Base-by-base conservation (phyloP, 2,888 invertebrate genomes). In the Cancer borealis region DNA sequence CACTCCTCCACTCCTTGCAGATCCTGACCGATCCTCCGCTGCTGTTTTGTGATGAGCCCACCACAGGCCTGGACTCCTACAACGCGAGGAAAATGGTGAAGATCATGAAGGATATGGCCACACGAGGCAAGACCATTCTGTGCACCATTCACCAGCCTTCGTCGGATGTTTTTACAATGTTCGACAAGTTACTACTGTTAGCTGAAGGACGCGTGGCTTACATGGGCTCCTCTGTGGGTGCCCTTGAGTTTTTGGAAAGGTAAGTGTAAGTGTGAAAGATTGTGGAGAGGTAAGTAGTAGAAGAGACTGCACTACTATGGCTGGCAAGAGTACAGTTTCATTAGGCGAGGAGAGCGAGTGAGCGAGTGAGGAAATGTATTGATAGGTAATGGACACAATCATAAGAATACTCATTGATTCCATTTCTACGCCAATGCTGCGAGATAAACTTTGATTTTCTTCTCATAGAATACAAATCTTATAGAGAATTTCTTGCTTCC, bases 131-230 rank as follows among this genome's bases (percentile, higher is more conserved):
- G 97, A 99, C 99, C 0, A 98, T 99, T 92, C 97, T 99, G 30
- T 98, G 98, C 96, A 99, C 99, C 0, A 98, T 99, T 96, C 99
- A 99, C 97, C 99, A 99, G 96, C 99, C 99, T 0, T 98, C 98
- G 0, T 99, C 99, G 0, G 99, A 99, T 96, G 96, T 98, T 46
- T 99, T 98, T 96, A 98, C 98, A 46, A 97, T 99, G 97, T 99
- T 99, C 96, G 97, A 97, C 96, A 96, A 96, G 96, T 96, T 97
- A 6, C 96, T 97, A 93, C 96, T 97, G 88, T 96, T 97, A 96
- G 96, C 97, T 0, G 97, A 97, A 96, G 97, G 97, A 2, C 96
- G 97, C 87, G 96, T 97, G 1, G 97, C 97, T 0, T 97, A 96
- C 96, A 96, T 97, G 96, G 97, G 97, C 14, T 96, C 96, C 3